Base-by-base conservation (phyloP, 2,113 vertebrate genomes). In the Okapia johnstoni region DNA sequence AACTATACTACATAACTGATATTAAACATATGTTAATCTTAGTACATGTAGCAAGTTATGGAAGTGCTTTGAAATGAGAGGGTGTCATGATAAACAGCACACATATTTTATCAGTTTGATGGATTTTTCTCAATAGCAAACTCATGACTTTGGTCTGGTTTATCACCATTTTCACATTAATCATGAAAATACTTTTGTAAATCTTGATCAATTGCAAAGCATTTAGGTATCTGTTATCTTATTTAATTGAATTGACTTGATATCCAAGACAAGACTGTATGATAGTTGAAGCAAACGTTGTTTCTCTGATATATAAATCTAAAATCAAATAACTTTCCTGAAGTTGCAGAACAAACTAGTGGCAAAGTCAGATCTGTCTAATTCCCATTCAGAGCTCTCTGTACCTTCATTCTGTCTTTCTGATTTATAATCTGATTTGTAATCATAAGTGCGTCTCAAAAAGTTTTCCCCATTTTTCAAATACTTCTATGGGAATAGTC, bases 291-390 rank as follows among this genome's bases (percentile, higher is more conserved):
- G 11, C 4, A 90, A 97, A 92, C 6, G 28, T 81, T 54, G 33
- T 88, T 84, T 93, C 88, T 30, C 80, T 4, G 80, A 48, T 73
- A 40, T 36, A 83, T 88, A 54, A 90, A 81, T 92, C n/a, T 91
- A 85, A 97, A 88, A 90, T 81, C 25, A 92, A 90, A 84, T 80
- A 94, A 81, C 4, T 94, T 95, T 70, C 2, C n/a, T 12, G 87
- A 30, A 88, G 4, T 77, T 85, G 4, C 1, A 77, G 23, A 94
- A 93, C 7, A 50, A 58, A 70, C 33, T 50, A 83, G 16, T 60
- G n/a, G n/a, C 12, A 81, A 63, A 80, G 15, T 94, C 7, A 55
- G 28, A 66, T 85, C 66, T 70, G 21, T 40, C 66, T 77, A 63
- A 21, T 70, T 58, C 13, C 61, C 21, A 43, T 2, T 26, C 8